Conservation (phyloP, 2,888 invertebrate genomes). For the Crossocerus cetratus region DNA sequence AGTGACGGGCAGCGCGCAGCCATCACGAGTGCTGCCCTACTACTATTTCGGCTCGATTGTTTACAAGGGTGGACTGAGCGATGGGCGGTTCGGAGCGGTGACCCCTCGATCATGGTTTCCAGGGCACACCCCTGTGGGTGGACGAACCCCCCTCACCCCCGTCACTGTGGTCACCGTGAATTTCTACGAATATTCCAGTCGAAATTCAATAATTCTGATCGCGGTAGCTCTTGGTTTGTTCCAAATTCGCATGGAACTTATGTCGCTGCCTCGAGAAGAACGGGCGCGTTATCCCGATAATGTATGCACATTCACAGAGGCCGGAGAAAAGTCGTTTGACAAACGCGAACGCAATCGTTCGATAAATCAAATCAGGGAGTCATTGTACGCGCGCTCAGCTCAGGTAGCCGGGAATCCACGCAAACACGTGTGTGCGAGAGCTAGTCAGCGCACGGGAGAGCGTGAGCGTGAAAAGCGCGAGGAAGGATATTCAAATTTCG, state of each 20-base stretch:
- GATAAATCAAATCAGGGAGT: constrained; percentile 74
- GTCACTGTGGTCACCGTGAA: background rate
- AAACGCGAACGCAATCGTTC: constrained; percentile 60
- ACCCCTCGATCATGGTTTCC: constrained; percentile 26
- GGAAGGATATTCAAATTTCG: constrained; percentile 75
- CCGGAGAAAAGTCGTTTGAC: background rate
- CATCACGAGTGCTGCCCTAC: constrained; percentile 57
- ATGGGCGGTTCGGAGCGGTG: constrained; percentile 49
- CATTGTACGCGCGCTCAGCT: constrained; percentile 64
- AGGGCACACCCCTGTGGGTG: background rate
- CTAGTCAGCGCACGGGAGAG: constrained; percentile 60
- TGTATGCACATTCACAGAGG: constrained; percentile 10
- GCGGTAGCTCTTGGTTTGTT: too few species aligned
- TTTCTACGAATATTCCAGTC: background rate
- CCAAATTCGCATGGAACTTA: background rate
- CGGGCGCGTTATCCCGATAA: background rate
- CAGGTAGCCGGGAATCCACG: constrained; percentile 47
- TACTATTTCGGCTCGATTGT: constrained; percentile 47
- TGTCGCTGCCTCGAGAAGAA: background rate
- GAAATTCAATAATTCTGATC: background rate
- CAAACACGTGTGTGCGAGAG: constrained; percentile 25
- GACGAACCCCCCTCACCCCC: background rate
- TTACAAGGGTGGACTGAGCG: constrained; percentile 53
- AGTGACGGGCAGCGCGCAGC: constrained; percentile 49
- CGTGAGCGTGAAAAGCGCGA: constrained; percentile 71